Base-by-base conservation (phyloP, 2,113 vertebrate genomes). In the Cebus imitator region DNA sequence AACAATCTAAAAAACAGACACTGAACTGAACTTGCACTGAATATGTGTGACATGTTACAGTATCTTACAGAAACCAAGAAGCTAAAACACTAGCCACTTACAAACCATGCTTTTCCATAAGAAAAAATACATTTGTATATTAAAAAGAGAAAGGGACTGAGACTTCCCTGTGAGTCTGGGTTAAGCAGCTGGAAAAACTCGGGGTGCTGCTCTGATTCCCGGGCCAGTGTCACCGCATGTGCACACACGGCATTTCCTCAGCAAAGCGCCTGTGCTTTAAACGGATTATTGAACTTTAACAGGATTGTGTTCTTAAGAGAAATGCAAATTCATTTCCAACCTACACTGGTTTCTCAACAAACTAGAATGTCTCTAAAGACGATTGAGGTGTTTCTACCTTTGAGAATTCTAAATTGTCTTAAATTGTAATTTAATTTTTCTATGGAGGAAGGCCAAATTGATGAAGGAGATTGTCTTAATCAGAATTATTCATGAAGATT, bases 311-410 rank as follows among this genome's bases (percentile, higher is more conserved):
- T 94, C 87, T 81, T 70, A 55, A 45, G 27, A 87, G 52, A 84
- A 96, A 80, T 68, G 40, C 64, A 92, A 57, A 88, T 96, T 90
- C 37, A 50, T 94, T 83, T 91, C 85, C 58, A 66, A 72, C 35
- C 45, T 68, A 20, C 30, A 64, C 10, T 45, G n/a, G 13, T 64
- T 95, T 72, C 76, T 83, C 21, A 90, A 64, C 61, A 92, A 73
- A 95, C 13, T 21, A 87, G 30, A 73, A 35, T 61, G 80, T 94
- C 75, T 88, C 82, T 37, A 45, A 55, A 30, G 80, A 79, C 50
- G 48, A 68, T 1, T 16, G 17, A 57, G 50, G 73, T 55, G 52
- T 92, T 90, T 96, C 27, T 75, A 52, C 55, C 25, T n/a, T 87
- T 87, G 20, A 84, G n/a, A 61, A 76, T 23, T 68, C 90, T 82